These are phyloP conservation scores for Eristalis arbustorum DNA, from an alignment of 2,888 invertebrate genomes.

Conservation along the genomic window DNA sequence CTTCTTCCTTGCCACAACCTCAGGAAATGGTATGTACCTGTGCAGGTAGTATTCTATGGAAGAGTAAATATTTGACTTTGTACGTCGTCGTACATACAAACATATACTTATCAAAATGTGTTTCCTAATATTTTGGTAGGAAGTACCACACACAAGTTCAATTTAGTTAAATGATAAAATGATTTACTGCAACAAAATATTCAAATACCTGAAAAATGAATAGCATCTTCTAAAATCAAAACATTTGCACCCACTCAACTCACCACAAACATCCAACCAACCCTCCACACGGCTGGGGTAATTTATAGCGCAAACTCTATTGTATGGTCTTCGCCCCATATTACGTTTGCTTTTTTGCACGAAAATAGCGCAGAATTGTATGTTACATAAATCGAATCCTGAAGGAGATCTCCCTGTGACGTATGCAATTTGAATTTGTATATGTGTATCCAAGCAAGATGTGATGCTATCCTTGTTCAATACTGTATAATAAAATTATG, in stretches of 20 bases:
- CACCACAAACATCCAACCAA: conserved; percentile 80
- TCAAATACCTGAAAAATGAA: not conserved
- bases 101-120: too few species aligned
- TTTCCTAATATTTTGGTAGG: too few species aligned
- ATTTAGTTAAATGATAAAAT: too few species aligned
- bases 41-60: too few species aligned
- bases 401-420: conserved; percentile 6
- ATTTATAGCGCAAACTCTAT: conserved; percentile 78
- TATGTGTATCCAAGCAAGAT: conserved; percentile 8
- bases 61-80: too few species aligned
- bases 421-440: not conserved
- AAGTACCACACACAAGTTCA: too few species aligned
- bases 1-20: too few species aligned
- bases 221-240: not conserved
- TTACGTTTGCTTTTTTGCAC: conserved; percentile 37
- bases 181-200: not conserved
- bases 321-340: conserved; percentile 79
- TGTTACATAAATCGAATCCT: not conserved
- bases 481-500: not conserved
- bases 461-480: conserved; percentile 41
- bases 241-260: conserved; percentile 69
- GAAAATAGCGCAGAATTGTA: not conserved
- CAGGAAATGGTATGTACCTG: too few species aligned
- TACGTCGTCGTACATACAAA: too few species aligned
- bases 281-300: conserved; percentile 80